phyloP scores from a whole-genome alignment of 2,113 vertebrate species.

The Gasterosteus nipponicus region DNA sequence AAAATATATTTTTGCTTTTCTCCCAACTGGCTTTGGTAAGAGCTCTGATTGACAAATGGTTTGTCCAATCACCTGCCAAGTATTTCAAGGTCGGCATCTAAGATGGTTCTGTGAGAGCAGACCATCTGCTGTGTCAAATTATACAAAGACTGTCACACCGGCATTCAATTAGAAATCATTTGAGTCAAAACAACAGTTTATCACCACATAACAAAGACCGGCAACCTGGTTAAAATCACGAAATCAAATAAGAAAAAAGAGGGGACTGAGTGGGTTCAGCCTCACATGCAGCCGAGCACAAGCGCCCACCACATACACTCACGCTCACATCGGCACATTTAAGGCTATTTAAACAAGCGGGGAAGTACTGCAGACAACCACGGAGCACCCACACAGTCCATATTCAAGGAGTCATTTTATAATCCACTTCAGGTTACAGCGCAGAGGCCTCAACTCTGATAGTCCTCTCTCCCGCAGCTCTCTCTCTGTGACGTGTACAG shows the following conservation, averaged over 20 bases:
- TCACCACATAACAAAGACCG: not conserved
- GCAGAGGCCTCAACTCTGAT: not conserved
- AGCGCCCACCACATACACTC: not conserved
- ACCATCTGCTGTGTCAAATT: too few species aligned
- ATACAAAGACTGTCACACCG: not conserved
- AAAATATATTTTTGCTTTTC: too few species aligned
- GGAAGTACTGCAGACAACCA: constrained; percentile 2
- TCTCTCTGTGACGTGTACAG: not conserved
- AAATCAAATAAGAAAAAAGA: not conserved
- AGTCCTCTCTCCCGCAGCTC: not conserved
- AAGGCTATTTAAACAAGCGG: not conserved
- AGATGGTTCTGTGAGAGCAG: too few species aligned
- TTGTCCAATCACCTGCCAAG: too few species aligned
- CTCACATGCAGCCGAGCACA: not conserved
- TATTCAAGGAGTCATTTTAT: not conserved
- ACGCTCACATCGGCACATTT: not conserved
- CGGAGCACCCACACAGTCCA: not conserved
- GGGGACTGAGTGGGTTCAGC: not conserved
- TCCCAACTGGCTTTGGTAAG: too few species aligned
- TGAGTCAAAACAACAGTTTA: not conserved
- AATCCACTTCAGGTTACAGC: not conserved
- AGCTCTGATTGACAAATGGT: too few species aligned
- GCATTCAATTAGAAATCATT: not conserved
- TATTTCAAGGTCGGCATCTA: too few species aligned
- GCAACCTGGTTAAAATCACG: not conserved